These are phyloP conservation scores for Eupelmus urozonus DNA, from an alignment of 2,888 invertebrate species.

Conservation along the genomic window DNA sequence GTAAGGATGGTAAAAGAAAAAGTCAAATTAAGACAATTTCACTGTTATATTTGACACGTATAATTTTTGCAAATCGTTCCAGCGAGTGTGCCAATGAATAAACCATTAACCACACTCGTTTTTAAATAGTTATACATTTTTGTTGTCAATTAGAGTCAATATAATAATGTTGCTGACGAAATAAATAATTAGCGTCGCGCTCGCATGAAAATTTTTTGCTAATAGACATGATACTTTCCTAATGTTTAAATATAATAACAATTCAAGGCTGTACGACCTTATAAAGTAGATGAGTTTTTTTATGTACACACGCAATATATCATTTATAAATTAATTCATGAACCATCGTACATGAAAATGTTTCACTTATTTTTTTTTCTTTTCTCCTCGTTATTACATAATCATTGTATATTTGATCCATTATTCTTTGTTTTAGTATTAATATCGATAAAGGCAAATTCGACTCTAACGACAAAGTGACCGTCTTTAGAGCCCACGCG, in stretches of 20 bases:
- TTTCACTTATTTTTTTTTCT: conserved; percentile 14
- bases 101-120: conserved; percentile 38
- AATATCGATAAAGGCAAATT: conserved; percentile 48
- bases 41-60: conserved; percentile 50
- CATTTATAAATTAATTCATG: conserved; percentile 45
- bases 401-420: conserved; percentile 24
- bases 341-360: conserved; percentile 46
- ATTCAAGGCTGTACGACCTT: conserved; percentile 51
- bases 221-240: conserved; percentile 22
- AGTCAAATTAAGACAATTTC: conserved; percentile 44
- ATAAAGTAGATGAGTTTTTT: conserved; percentile 50
- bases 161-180: conserved; percentile 20
- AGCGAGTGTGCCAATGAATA: conserved; percentile 54
- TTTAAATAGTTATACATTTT: conserved; percentile 32
- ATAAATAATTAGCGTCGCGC: conserved; percentile 39
- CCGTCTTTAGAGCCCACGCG: too few species aligned
- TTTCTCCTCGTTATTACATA: neutral
- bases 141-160: conserved; percentile 19
- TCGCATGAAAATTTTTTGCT: conserved; percentile 32
- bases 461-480: neutral
- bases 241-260: conserved; percentile 52
- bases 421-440: conserved; percentile 24
- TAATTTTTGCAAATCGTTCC: conserved; percentile 52
- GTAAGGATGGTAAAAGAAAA: too few species aligned
- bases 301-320: conserved; percentile 51